Evolutionary conservation across 2,797 vertebrate species (phyloP).

Genomic region (Spatula versicolor): DNA sequence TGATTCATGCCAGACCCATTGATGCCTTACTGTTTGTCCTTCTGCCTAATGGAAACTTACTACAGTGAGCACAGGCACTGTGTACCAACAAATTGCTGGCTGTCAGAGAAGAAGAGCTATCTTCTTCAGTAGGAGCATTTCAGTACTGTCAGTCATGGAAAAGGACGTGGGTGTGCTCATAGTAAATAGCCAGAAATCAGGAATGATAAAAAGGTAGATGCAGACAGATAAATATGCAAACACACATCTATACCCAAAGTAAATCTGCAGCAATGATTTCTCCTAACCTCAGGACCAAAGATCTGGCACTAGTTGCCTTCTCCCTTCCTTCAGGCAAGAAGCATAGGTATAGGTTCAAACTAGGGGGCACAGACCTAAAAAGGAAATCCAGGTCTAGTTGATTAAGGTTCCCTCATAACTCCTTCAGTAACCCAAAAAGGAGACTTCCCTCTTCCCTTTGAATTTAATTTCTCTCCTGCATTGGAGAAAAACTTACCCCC

Average conservation of each 20-base stretch:
- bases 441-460: neutral
- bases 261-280: neutral
- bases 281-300: neutral
- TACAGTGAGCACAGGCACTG: neutral
- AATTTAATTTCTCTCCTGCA: neutral
- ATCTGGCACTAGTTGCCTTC: neutral
- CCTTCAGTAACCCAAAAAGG: neutral
- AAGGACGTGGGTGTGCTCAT: neutral
- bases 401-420: neutral
- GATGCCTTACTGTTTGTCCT: neutral
- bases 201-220: neutral
- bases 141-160: neutral
- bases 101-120: neutral
- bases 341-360: neutral
- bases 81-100: neutral
- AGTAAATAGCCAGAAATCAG: neutral
- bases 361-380: neutral
- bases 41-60: neutral
- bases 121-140: neutral
- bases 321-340: neutral
- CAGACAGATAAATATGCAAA: neutral
- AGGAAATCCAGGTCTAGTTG: neutral
- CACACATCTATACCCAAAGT: neutral
- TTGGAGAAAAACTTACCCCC: neutral
- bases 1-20: neutral